Evolutionary conservation across 2,797 vertebrate species (phyloP).

Genomic region (Tokudaia muenninki): DNA sequence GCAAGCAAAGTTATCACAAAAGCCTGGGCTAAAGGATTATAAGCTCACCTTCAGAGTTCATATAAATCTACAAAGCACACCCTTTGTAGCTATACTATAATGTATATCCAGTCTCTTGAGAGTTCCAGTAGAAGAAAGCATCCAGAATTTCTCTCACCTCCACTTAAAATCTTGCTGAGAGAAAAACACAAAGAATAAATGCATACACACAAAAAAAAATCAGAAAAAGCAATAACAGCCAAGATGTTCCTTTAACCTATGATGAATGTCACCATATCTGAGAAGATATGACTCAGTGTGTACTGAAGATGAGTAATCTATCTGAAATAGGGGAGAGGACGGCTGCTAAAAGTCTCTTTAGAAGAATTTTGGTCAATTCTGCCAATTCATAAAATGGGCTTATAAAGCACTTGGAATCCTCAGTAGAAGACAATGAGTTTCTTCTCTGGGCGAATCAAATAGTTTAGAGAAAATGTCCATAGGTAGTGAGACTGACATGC

Average conservation of each 20-base stretch:
- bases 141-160: neutral
- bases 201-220: neutral
- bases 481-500: neutral
- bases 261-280: neutral
- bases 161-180: neutral
- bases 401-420: neutral
- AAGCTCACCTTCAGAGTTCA: neutral
- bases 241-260: neutral
- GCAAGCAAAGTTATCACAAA: conserved; percentile 36
- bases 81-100: neutral
- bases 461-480: neutral
- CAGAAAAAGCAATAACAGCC: neutral
- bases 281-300: neutral
- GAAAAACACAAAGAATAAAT: neutral
- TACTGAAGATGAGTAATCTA: neutral
- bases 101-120: neutral
- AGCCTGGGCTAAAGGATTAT: conserved; percentile 12
- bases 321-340: neutral
- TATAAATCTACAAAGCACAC: neutral
- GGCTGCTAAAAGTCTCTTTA: neutral
- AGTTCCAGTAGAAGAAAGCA: neutral
- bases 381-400: neutral
- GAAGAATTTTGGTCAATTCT: neutral
- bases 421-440: neutral
- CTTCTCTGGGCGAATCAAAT: neutral